Evolutionary conservation across 2,113 vertebrate species (phyloP).

Genomic region (Corynorhinus townsendii): DNA sequence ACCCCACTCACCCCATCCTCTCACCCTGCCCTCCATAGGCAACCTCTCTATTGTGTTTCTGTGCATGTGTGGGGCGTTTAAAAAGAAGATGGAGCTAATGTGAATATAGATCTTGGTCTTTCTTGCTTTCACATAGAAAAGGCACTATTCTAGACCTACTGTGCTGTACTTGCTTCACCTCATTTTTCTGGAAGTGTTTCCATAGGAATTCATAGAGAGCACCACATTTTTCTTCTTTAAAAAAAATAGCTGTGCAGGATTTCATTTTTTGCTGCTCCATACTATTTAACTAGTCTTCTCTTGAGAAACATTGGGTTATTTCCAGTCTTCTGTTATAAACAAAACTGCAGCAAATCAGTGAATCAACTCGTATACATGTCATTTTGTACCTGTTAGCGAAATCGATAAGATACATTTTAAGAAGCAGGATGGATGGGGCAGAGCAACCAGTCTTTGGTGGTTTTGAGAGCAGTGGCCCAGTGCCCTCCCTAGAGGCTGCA

Average conservation of each 20-base stretch:
- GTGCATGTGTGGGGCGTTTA: not conserved
- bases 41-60: not conserved
- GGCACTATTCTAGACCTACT: not conserved
- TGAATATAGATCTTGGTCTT: not conserved
- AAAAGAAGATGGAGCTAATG: not conserved
- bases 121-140: not conserved
- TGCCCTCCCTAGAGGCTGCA: not conserved
- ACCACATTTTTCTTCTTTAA: not conserved
- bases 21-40: fast-evolving
- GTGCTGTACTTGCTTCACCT: not conserved
- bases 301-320: not conserved
- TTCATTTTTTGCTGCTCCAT: not conserved
- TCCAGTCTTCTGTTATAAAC: not conserved
- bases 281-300: not conserved
- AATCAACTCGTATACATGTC: not conserved
- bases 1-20: fast-evolving
- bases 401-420: not conserved
- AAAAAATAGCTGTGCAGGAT: not conserved
- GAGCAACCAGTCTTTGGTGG: not conserved
- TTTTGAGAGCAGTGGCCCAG: not conserved
- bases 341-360: not conserved
- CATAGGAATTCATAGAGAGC: not conserved
- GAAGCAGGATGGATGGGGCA: not conserved
- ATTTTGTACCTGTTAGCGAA: not conserved
- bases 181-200: not conserved